Conservation (phyloP, 2,797 vertebrate species). For the Pseudotriccus pelzelni region DNA sequence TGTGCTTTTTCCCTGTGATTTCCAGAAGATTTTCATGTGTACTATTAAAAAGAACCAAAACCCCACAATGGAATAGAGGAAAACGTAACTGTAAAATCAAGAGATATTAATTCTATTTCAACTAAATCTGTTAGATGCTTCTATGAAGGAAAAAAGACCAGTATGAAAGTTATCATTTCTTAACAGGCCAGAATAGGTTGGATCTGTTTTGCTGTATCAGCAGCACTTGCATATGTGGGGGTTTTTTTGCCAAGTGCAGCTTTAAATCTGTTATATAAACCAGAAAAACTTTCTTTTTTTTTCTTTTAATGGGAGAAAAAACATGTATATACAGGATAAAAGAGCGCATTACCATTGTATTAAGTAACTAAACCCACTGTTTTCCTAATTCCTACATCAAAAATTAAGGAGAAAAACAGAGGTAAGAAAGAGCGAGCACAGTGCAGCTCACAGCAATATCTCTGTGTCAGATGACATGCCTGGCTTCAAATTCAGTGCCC, state of each 20-base stretch:
- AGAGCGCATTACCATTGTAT: neutral
- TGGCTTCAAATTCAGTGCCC: neutral
- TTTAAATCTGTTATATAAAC: neutral
- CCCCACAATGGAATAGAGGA: fast-evolving
- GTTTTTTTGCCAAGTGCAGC: neutral
- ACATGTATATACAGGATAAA: neutral
- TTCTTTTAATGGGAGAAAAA: neutral
- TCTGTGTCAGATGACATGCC: neutral
- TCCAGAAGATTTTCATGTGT: neutral
- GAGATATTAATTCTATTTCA: neutral
- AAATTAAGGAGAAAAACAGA: neutral
- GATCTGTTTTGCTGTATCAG: neutral
- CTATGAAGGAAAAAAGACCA: neutral
- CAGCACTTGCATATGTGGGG: neutral
- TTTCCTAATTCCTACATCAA: neutral
- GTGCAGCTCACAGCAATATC: neutral
- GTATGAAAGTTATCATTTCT: neutral
- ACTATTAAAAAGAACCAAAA: neutral
- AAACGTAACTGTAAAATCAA: neutral
- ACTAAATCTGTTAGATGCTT: neutral
- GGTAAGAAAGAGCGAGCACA: neutral
- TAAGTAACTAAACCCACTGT: neutral
- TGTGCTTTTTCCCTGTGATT: neutral
- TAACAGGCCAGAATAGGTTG: neutral
- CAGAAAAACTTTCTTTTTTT: neutral